Conservation (phyloP, 2,797 vertebrate species). For the Rachycentron canadum region DNA sequence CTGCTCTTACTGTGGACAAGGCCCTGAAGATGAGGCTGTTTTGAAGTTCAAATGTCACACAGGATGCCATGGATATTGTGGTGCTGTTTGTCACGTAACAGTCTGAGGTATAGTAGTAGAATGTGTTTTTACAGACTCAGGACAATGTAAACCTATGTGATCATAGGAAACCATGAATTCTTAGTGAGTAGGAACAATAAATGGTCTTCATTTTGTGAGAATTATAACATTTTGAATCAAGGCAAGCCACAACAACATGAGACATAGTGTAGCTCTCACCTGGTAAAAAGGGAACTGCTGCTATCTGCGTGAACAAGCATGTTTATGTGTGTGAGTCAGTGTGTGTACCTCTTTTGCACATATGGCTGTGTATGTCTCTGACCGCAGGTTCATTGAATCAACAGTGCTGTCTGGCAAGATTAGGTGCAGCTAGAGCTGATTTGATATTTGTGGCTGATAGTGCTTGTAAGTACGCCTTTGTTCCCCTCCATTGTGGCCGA, state of each 20-base stretch:
- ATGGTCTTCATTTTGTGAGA: background rate
- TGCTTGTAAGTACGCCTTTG: constrained; percentile 88
- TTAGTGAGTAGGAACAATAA: background rate
- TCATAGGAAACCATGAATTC: background rate
- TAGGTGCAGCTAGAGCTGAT: constrained; percentile 87
- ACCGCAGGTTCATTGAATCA: constrained; percentile 85
- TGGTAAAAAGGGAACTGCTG: constrained; percentile 21
- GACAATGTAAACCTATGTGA: background rate
- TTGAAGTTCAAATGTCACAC: constrained; percentile 76
- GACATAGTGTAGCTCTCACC: background rate
- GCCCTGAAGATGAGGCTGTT: constrained; percentile 53
- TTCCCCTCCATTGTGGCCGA: constrained; percentile 86
- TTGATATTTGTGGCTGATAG: constrained; percentile 90
- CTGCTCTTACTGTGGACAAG: constrained; percentile 59
- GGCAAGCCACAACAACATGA: background rate
- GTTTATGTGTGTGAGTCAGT: constrained; percentile 5
- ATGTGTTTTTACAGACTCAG: background rate
- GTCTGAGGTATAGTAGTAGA: background rate
- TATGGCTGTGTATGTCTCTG: constrained; percentile 68
- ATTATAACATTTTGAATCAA: background rate
- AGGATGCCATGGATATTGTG: constrained; percentile 54
- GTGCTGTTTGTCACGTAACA: background rate
- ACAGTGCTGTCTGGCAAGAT: constrained; percentile 86
- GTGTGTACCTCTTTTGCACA: constrained; percentile 52
- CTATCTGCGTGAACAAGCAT: constrained; percentile 10